Percentiles rank a stretch among this genome's conserved stretches.
Evolutionary conservation across 2,797 vertebrate genomes (phyloP).

Genomic region (Amblyopsis hoosieri): DNA sequence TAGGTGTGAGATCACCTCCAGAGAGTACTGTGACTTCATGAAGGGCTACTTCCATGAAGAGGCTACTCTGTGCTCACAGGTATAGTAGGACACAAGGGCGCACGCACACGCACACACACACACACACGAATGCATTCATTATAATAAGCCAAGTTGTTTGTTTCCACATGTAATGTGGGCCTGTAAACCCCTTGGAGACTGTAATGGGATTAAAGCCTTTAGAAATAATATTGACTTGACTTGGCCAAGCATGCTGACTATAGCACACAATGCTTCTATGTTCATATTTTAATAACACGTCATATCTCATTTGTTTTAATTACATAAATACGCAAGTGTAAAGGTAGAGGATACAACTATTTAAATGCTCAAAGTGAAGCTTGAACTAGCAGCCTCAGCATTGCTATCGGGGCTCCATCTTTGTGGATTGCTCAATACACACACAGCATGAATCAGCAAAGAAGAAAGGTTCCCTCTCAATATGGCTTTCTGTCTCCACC

Average conservation of each 20-base stretch:
- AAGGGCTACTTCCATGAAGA: slow-evolving; percentile 96
- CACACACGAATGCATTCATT: neutral
- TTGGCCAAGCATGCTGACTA: too few species aligned
- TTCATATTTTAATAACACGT: too few species aligned
- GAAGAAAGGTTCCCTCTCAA: neutral
- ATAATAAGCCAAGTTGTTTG: too few species aligned
- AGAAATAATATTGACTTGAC: too few species aligned
- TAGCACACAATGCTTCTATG: too few species aligned
- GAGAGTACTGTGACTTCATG: slow-evolving; percentile 98
- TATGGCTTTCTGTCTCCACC: slow-evolving; percentile 7
- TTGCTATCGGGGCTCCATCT: slow-evolving; percentile 36
- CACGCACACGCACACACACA: neutral
- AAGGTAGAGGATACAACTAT: neutral
- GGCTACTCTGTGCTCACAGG: slow-evolving; percentile 96
- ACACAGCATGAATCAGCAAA: neutral
- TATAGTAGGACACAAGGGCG: slow-evolving; percentile 40
- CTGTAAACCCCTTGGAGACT: too few species aligned
- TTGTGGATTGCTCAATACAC: slow-evolving; percentile 26
- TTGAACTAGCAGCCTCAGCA: slow-evolving; percentile 56
- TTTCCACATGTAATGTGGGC: too few species aligned
- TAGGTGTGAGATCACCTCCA: slow-evolving; percentile 97
- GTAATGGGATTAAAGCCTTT: too few species aligned
- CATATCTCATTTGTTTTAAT: neutral
- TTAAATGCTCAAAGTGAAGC: slow-evolving; percentile 50
- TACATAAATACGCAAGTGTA: neutral